phyloP scores from a whole-genome alignment of 2,113 vertebrate genomes.

The Felis chaus region DNA sequence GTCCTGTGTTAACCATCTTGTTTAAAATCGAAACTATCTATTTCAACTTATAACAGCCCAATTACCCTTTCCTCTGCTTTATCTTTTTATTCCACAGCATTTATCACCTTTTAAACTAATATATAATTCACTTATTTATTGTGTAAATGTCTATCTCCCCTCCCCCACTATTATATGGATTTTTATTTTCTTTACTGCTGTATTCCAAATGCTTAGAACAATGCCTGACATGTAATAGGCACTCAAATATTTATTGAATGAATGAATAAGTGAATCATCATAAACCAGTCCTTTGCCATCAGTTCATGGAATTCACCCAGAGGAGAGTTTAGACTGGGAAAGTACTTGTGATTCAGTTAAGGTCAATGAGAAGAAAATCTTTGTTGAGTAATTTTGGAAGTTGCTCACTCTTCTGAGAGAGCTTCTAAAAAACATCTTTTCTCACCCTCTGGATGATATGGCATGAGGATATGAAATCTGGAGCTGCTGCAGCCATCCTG shows the following conservation, averaged over 20 bases:
- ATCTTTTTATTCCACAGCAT: not conserved
- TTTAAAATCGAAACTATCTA: not conserved
- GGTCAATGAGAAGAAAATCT: not conserved
- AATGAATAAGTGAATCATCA: not conserved
- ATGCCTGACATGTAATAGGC: not conserved
- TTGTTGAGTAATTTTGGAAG: not conserved
- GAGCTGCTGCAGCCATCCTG: not conserved
- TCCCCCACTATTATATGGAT: not conserved
- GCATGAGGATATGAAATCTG: not conserved
- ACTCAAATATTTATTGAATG: not conserved
- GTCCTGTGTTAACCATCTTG: not conserved
- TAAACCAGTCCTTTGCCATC: not conserved
- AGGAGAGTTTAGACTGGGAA: not conserved
- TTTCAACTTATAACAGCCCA: not conserved
- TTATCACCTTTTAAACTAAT: not conserved
- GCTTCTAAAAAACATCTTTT: not conserved
- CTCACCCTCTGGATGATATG: not conserved
- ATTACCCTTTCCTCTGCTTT: not conserved
- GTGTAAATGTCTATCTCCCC: not conserved
- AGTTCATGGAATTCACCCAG: not conserved
- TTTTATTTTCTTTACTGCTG: not conserved
- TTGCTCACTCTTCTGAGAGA: not conserved
- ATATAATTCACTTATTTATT: not conserved
- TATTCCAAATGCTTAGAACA: not conserved
- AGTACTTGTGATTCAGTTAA: not conserved